Evolutionary conservation across 2,888 invertebrate species (phyloP).

Genomic region (Andricus curvator): DNA sequence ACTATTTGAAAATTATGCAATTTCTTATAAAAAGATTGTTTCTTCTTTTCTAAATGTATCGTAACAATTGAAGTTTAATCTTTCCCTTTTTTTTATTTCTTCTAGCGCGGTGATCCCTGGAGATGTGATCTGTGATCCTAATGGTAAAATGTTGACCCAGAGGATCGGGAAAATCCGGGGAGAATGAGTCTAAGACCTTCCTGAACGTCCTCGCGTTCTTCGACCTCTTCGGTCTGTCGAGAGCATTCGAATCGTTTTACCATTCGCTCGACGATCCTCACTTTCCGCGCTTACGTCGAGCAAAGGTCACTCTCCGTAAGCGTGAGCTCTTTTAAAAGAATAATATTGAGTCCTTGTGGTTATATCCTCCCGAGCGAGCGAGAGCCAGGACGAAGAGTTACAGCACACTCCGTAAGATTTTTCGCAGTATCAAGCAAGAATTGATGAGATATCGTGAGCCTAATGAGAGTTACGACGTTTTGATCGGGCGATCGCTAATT

Average conservation of each 20-base stretch:
- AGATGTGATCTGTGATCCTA: background rate
- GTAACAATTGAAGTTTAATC: no score
- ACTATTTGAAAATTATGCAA: no score
- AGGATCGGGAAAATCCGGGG: background rate
- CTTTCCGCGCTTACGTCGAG: constrained; percentile 36
- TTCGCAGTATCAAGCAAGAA: constrained; percentile 35
- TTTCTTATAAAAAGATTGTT: no score
- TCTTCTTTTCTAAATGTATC: no score
- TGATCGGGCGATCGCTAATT: constrained; percentile 38
- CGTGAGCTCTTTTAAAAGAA: constrained; percentile 25
- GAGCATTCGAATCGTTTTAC: constrained; percentile 15
- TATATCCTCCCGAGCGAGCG: constrained; percentile 24
- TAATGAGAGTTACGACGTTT: constrained; percentile 40
- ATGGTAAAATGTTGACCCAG: constrained; percentile 10
- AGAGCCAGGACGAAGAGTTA: constrained; percentile 30
- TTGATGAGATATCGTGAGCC: constrained; percentile 33
- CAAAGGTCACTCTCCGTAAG: constrained; percentile 32
- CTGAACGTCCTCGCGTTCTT: constrained; percentile 17
- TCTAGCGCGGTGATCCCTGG: no score
- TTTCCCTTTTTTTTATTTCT: no score
- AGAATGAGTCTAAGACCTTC: constrained; percentile 3
- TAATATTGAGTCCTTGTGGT: constrained; percentile 36
- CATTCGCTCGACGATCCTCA: constrained; percentile 20
- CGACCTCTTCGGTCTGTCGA: constrained; percentile 15
- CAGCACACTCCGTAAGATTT: constrained; percentile 20